Conservation (phyloP, 2,888 invertebrate species). For the Phrixothrix hirtus region DNA sequence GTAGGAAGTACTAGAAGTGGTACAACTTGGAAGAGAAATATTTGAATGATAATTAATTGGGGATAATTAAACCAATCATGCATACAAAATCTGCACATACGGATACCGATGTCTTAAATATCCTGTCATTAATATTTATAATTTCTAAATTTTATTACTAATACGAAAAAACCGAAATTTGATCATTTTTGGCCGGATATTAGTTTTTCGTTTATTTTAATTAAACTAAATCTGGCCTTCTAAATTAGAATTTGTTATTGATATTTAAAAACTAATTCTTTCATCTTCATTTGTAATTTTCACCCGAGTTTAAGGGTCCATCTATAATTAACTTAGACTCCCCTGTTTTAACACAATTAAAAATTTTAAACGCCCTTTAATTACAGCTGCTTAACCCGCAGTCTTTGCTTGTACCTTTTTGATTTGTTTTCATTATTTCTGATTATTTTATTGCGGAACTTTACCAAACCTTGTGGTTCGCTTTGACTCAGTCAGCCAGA, state of each 20-base stretch:
- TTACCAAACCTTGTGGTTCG: no score
- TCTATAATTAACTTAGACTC: no score
- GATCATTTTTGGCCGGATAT: no score
- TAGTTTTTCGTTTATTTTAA: neutral
- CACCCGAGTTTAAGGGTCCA: no score
- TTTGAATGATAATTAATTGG: conserved; percentile 9
- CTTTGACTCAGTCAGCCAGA: no score
- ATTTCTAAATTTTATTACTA: neutral
- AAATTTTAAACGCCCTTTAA: no score
- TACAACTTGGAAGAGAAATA: conserved; percentile 2
- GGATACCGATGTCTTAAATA: conserved; percentile 12
- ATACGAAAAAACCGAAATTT: no score
- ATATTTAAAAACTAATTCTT: neutral
- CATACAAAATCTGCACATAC: conserved; percentile 1
- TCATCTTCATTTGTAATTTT: neutral
- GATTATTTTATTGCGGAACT: no score
- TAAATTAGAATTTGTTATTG: neutral
- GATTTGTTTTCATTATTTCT: no score
- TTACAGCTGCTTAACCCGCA: no score
- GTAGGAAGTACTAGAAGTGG: conserved; percentile 4
- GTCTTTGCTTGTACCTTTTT: no score
- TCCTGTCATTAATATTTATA: conserved; percentile 7
- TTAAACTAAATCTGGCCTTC: neutral
- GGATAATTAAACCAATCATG: conserved; percentile 14
- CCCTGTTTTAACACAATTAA: conserved; percentile 7